Conservation (phyloP, 2,888 invertebrate species). For the Steinernema scapterisci region DNA sequence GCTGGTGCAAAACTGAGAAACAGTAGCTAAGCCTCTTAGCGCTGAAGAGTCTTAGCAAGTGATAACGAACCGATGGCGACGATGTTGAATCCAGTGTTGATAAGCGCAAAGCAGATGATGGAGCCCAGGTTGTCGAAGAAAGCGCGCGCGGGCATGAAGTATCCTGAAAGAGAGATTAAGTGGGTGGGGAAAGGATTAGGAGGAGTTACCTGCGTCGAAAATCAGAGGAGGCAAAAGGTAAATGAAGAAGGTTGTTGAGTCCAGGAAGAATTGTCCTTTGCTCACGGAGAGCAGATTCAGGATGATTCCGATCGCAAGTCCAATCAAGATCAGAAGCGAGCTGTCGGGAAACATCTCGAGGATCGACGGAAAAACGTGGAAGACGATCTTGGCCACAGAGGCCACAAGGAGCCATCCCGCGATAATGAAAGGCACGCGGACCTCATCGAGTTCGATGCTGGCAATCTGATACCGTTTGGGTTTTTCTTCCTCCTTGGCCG, state of each 20-base stretch:
- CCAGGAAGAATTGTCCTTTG: slow-evolving; percentile 71
- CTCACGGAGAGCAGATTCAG: slow-evolving; percentile 74
- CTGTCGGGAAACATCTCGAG: slow-evolving; percentile 83
- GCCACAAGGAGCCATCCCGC: slow-evolving; percentile 76
- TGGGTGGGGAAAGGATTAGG: not conserved
- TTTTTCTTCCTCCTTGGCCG: not conserved
- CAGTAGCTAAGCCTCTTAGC: not conserved
- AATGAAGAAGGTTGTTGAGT: slow-evolving; percentile 92
- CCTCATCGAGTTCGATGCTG: not conserved
- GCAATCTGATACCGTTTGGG: not conserved
- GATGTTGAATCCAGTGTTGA: slow-evolving; percentile 60
- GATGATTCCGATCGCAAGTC: slow-evolving; percentile 86
- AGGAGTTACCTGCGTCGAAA: slow-evolving; percentile 74
- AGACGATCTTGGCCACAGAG: slow-evolving; percentile 85
- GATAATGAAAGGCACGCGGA: slow-evolving; percentile 58
- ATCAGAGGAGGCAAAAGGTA: slow-evolving; percentile 98
- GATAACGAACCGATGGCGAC: slow-evolving; percentile 55
- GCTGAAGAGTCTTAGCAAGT: not conserved
- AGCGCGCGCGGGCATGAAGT: slow-evolving; percentile 86
- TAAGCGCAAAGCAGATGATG: slow-evolving; percentile 59
- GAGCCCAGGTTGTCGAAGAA: slow-evolving; percentile 98
- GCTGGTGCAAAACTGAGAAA: not conserved
- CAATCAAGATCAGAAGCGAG: slow-evolving; percentile 91
- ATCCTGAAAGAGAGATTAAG: slow-evolving; percentile 34
- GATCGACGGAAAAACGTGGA: slow-evolving; percentile 43